A percentile compares a stretch with the other conserved stretches of the same genome.
These are phyloP conservation scores for Heteronetta atricapilla DNA, from an alignment of 2,113 vertebrate species.

Conservation along the genomic window DNA sequence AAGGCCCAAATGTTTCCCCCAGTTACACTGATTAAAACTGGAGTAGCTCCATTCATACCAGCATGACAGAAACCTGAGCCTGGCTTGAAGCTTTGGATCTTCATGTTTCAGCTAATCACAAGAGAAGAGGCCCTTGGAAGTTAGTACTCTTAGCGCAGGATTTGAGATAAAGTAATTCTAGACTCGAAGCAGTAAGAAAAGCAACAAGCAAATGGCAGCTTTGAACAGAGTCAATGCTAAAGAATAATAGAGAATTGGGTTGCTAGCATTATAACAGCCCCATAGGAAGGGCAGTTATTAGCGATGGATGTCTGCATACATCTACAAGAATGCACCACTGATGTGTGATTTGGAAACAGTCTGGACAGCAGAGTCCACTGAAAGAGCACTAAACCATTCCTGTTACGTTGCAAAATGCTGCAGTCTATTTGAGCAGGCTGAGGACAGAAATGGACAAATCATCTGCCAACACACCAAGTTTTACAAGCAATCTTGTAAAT, in stretches of 20 bases:
- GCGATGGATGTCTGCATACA: not conserved
- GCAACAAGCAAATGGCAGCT: conserved; percentile 7
- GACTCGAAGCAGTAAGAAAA: not conserved
- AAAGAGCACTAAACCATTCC: not conserved
- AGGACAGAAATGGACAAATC: not conserved
- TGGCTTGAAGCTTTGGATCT: not conserved
- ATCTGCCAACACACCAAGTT: not conserved
- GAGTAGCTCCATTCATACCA: not conserved
- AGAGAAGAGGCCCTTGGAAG: conserved; percentile 3
- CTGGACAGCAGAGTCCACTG: not conserved
- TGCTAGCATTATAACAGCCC: not conserved
- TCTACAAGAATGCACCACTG: not conserved
- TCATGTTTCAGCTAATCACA: conserved; percentile 20
- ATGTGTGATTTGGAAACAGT: not conserved
- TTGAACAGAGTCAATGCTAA: not conserved
- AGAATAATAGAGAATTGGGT: not conserved
- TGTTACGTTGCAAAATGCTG: rapidly evolving
- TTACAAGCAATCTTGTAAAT: not conserved
- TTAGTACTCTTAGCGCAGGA: not conserved
- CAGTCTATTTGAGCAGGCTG: not conserved
- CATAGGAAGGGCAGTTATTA: not conserved
- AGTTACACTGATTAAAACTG: not conserved
- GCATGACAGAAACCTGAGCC: conserved; percentile 6
- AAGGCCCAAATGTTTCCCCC: not conserved
- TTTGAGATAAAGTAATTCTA: conserved; percentile 11